Evolutionary conservation across 2,113 vertebrate genomes (phyloP), one percentile per base, ranked within the genome.

Genomic region (Crypturellus undulatus): DNA sequence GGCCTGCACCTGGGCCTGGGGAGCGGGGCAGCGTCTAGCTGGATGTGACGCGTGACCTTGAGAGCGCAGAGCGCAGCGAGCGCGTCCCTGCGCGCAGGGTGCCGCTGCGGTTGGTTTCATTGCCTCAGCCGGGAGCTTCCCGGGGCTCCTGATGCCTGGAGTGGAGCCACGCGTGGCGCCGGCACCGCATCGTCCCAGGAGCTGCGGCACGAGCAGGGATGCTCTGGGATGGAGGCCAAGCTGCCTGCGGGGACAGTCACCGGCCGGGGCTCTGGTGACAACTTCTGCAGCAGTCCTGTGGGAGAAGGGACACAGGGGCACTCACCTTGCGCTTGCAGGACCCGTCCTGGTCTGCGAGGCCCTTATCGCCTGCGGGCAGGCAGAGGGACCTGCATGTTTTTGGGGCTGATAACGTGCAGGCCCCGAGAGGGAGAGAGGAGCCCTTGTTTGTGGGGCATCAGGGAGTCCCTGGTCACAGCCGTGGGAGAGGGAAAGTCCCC

Each of bases 301-400:
- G 70, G 34, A 72, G 25, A 28, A 28, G 63, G 68, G 65, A 47
- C 1, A 0, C n/a, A 79, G 47, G 49, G 75, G 62, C 6, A 38
- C 16, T 49, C 52, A 7, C 52, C 19, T 45, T 49, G 67, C 0
- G 3, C 54, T 47, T 0, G 0, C 1, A 4, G 79, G 47, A 93
- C 59, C 54, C 16, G 32, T 79, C 70, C 62, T 10, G 30, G 59
- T 17, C 36, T 24, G 15, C 22, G 1, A 8, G 60, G 32, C 17
- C 63, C 12, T 3, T 81, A 75, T 94, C 60, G 1, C 12, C 14
- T 14, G 2, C 0, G 0, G 69, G 64, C 77, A 76, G 62, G 62
- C 4, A 1, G 26, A 25, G 30, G 32, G 36, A 9, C 2, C 42
- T 0, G 2, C 1, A 5, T 32, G 87, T 40, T 45, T 75, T 38